Percentiles rank a stretch among this genome's conserved stretches.
Conservation (phyloP, 1,140 invertebrate genomes). For the Ceratitis capitata region DNA sequence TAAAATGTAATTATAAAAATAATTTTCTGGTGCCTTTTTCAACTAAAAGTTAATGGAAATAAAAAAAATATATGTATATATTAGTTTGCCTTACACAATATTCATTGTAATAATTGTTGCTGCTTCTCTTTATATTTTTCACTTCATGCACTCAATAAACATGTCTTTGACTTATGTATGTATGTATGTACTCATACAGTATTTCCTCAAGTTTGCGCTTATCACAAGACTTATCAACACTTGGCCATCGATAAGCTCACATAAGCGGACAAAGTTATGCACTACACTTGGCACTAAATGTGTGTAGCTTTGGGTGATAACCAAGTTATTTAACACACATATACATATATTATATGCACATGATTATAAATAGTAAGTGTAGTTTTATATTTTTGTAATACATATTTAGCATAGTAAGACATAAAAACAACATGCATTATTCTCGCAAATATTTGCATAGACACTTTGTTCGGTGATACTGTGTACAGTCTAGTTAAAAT, state of each 20-base stretch:
- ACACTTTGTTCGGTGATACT: not conserved
- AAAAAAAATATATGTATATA: not conserved
- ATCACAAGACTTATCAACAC: conserved; percentile 4
- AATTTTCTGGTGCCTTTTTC: too few species aligned
- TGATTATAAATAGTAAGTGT: not conserved
- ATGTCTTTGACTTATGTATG: too few species aligned
- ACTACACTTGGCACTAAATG: not conserved
- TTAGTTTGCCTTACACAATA: not conserved
- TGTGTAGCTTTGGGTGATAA: not conserved
- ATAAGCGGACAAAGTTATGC: not conserved
- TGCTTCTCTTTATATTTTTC: not conserved
- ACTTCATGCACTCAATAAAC: not conserved
- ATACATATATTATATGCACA: not conserved
- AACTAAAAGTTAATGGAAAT: too few species aligned
- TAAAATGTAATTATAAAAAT: too few species aligned
- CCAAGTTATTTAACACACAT: not conserved
- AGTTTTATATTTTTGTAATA: not conserved
- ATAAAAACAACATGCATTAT: not conserved
- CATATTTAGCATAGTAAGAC: not conserved
- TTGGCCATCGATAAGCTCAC: conserved; percentile 23
- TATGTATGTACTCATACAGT: not conserved
- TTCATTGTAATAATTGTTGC: not conserved
- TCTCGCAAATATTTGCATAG: not conserved
- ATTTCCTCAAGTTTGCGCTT: not conserved
- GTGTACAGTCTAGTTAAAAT: not conserved